These are phyloP conservation scores for Quadroppia sp. DNA, from an alignment of 2,888 invertebrate genomes.

Conservation along the genomic window DNA sequence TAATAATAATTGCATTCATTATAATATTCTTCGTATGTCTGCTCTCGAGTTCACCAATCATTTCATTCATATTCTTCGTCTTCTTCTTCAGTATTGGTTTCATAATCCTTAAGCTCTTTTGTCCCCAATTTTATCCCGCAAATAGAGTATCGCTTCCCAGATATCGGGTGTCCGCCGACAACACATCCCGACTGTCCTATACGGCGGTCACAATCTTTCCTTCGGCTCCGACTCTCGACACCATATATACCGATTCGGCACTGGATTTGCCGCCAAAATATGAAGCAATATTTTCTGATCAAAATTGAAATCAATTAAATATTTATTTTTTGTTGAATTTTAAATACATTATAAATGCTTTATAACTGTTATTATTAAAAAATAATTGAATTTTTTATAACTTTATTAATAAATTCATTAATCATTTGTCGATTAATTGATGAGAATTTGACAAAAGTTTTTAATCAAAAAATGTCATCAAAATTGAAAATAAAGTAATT, in stretches of 20 bases:
- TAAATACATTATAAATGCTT: neutral
- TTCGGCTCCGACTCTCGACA: neutral
- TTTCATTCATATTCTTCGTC: neutral
- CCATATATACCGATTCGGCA: neutral
- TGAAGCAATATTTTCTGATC: neutral
- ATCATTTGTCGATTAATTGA: too few species aligned
- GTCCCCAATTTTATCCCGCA: slow-evolving; percentile 12
- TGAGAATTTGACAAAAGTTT: too few species aligned
- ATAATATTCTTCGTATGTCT: slow-evolving; percentile 4
- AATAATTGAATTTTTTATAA: too few species aligned
- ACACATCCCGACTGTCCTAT: slow-evolving; percentile 11
- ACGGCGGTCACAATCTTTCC: slow-evolving; percentile 10
- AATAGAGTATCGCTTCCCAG: neutral
- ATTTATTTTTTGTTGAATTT: neutral
- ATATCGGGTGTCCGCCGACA: slow-evolving; percentile 6
- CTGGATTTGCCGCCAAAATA: slow-evolving; percentile 1
- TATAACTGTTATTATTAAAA: neutral
- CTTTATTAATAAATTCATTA: too few species aligned
- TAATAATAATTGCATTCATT: neutral
- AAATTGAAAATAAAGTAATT: too few species aligned
- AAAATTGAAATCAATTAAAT: neutral
- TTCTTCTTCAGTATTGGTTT: slow-evolving; percentile 9
- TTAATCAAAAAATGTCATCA: too few species aligned
- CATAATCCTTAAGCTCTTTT: neutral
- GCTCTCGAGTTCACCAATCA: neutral